These are phyloP conservation scores for Procambarus virginalis DNA, from an alignment of 1,140 invertebrate species.

Conservation along the genomic window DNA sequence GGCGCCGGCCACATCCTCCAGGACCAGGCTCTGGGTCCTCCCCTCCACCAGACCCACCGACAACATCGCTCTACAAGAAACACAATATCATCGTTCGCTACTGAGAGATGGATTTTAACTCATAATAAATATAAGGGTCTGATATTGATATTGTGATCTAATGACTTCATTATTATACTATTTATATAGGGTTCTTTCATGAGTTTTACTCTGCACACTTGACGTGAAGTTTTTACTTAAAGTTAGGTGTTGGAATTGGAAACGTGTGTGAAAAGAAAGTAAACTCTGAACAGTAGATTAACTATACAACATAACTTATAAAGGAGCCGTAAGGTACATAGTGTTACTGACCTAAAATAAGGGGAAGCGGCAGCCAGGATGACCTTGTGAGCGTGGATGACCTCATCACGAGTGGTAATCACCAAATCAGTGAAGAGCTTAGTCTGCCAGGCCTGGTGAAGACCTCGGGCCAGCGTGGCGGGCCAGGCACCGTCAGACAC, in stretches of 20 bases:
- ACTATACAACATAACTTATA: too few relatives aligned
- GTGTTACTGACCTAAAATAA: conserved; percentile 38
- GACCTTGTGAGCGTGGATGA: conserved; percentile 53
- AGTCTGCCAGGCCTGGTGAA: conserved; percentile 32
- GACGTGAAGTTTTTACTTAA: too few relatives aligned
- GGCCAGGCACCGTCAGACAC: conserved; percentile 43
- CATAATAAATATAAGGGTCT: too few relatives aligned
- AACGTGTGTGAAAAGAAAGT: too few relatives aligned
- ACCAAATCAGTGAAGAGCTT: conserved; percentile 42
- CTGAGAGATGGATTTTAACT: neutral
- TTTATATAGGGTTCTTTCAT: too few relatives aligned
- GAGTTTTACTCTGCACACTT: too few relatives aligned
- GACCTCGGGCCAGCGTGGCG: conserved; percentile 26
- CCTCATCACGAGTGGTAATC: conserved; percentile 45
- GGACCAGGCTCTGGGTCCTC: conserved; percentile 30
- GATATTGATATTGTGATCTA: too few relatives aligned
- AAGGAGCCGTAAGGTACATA: too few relatives aligned
- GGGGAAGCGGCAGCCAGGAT: conserved; percentile 54
- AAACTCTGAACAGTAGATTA: too few relatives aligned
- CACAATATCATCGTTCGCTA: neutral
- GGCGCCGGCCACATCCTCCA: conserved; percentile 37
- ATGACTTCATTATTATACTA: too few relatives aligned
- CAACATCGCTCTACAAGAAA: conserved; percentile 41
- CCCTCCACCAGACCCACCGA: conserved; percentile 42
- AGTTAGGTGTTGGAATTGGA: too few relatives aligned